Base-by-base conservation (phyloP, 2,888 invertebrate genomes). In the Gari tellinella region DNA sequence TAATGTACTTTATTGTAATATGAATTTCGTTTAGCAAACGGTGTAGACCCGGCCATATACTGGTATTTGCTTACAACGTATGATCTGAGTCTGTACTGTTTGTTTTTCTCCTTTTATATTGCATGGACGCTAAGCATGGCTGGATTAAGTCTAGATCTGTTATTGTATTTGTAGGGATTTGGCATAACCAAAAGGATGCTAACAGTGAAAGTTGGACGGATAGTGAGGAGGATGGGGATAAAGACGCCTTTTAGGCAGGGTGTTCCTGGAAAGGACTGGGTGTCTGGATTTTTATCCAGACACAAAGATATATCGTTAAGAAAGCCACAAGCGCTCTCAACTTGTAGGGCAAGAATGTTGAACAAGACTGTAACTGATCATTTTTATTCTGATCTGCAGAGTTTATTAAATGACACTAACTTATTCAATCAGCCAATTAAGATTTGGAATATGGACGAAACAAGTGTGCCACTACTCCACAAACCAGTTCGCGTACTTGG, bases 261-360 rank as follows among this genome's bases (percentile, higher is more conserved):
- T 3, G 53, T 67, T 17, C 67, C 79, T 12, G 73, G 69, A n/a
- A 73, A 70, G 38, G 70, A 70, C 46, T 69, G 69, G 78, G 14
- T 62, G 1, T 19, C 43, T 17, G 56, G 70, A 0, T 66, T 78
- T 41, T 14, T 69, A n/a, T 61, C 52, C 19, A 40, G 72, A 4
- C 64, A 72, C 17, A 52, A 51, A 31, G 72, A 77, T 53, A 15
- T 72, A 2, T 53, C 45, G 10, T 17, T 77, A 38, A 56, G 77
- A 21, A 58, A 26, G 15, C 69, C 69, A 43, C 52, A 43, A 5
- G 53, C 69, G 12, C 38, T 72, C 2, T 62, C 57, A 17, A 57
- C 53, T 0, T 60, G 60, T 3, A 41, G 68, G 40, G 67, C 69
- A 12, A 40, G 38, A 55, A 51, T 66, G 65, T 25, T 67, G 0